These are phyloP conservation scores for Scaptomyza graminum DNA, from an alignment of 1,140 invertebrate species.

Conservation along the genomic window DNA sequence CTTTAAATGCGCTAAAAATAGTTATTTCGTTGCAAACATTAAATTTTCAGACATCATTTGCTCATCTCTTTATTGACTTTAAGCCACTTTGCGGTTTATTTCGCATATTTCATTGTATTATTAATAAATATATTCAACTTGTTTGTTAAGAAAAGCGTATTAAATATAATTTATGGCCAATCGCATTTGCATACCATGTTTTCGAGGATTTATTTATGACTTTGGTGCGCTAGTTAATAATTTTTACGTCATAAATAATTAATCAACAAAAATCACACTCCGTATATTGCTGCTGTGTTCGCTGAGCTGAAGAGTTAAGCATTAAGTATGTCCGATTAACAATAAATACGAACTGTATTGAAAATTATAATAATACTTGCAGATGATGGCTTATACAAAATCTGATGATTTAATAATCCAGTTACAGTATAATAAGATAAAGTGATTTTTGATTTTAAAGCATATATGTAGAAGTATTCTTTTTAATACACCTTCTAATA, in stretches of 20 bases:
- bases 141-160: constrained; percentile 39
- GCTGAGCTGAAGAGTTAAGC: constrained; percentile 1
- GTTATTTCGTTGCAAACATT: constrained; percentile 32
- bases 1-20: background rate
- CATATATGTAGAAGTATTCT: no score
- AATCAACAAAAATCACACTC: constrained; percentile 39
- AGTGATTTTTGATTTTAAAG: no score
- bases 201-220: constrained; percentile 69
- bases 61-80: constrained; percentile 47
- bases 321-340: constrained; percentile 65
- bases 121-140: constrained; percentile 45
- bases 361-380: no score
- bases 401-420: no score
- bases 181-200: constrained; percentile 43
- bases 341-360: constrained; percentile 20
- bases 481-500: no score
- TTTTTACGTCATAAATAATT: constrained; percentile 61
- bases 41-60: constrained; percentile 63
- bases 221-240: constrained; percentile 55
- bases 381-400: no score
- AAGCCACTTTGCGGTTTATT: constrained; percentile 49
- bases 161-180: constrained; percentile 62
- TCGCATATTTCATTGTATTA: constrained; percentile 5
- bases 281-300: constrained; percentile 1
- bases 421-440: no score